Conservation (phyloP, 2,113 vertebrate species). For the Campylorhamphus procurvoides region DNA sequence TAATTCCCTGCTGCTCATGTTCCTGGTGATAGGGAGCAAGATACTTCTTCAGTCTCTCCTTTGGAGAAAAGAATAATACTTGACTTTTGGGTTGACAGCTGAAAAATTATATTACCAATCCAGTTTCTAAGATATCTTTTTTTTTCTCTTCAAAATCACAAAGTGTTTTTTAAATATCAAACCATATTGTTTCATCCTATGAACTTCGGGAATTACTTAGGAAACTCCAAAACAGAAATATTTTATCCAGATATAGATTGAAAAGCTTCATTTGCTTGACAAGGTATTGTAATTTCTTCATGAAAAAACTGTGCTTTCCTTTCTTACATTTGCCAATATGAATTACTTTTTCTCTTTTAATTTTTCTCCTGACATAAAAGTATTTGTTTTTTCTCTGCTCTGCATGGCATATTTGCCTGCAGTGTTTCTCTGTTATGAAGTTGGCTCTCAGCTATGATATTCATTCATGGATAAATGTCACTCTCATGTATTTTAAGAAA, state of each 20-base stretch:
- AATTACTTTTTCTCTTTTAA: neutral
- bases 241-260: neutral
- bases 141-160: neutral
- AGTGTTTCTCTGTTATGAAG: neutral
- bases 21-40: neutral
- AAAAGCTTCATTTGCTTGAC: neutral
- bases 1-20: neutral
- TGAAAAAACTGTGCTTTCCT: neutral
- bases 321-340: neutral
- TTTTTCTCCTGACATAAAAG: neutral
- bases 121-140: neutral
- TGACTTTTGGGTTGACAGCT: neutral
- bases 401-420: neutral
- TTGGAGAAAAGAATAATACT: neutral
- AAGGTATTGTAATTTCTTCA: neutral
- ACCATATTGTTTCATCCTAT: neutral
- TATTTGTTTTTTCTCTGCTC: neutral
- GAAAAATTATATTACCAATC: neutral
- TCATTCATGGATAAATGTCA: conserved; percentile 16
- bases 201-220: neutral
- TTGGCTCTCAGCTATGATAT: neutral
- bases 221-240: neutral
- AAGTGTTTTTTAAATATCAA: neutral
- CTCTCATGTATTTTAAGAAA: neutral
- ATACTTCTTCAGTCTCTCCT: neutral